Base-by-base conservation (phyloP, 2,888 invertebrate genomes). In the Leptogaster cylindrica region DNA sequence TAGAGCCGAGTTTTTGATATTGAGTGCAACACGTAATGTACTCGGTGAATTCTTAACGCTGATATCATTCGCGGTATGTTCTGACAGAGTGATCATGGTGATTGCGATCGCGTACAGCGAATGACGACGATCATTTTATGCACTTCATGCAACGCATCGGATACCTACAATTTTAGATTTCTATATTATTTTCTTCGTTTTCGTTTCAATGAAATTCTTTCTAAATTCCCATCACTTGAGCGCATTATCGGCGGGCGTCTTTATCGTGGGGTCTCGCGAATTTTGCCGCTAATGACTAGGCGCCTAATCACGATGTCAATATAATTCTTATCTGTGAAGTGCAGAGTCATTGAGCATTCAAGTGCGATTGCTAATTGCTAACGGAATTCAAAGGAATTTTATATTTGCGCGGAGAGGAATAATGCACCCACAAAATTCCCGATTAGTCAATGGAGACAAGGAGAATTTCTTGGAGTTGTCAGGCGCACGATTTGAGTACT, bases 61-160 rank as follows among this genome's bases (percentile, higher is more conserved):
- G 55, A 55, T 55, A 55, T 55, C 55, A 36, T 23, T 10, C 55
- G 31, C 55, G 18, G 55, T n/a, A 10, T 55, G 36, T 18, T 55
- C 55, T 55, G 55, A 55, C 55, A 33, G 33, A 14, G 12, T 31
- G 33, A 31, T 36, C 55, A 36, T 12, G 18, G 20, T 55, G 55
- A 55, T 55, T 55, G 27, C 18, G 18, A 18, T 36, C 55, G 6
- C 20, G 14, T 20, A 39, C 6, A 39, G 39, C 31, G 6, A 31
- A 31, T 31, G 6, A 31, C 31, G 31, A 31, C 6, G 31, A 31
- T n/a, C 8, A 1, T n/a, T n/a, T 1, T n/a, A n/a, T n/a, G 12
- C 12, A n/a, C 12, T 1, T 5, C 12, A 39, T n/a, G 12, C 12
- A 2, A n/a, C 12, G 6, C n/a, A 39, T 8, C 6, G 39, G 39